Evolutionary conservation across 1,140 invertebrate genomes (phyloP), one percentile per base, ranked within the genome.

Genomic region (Heliconius hermathena): DNA sequence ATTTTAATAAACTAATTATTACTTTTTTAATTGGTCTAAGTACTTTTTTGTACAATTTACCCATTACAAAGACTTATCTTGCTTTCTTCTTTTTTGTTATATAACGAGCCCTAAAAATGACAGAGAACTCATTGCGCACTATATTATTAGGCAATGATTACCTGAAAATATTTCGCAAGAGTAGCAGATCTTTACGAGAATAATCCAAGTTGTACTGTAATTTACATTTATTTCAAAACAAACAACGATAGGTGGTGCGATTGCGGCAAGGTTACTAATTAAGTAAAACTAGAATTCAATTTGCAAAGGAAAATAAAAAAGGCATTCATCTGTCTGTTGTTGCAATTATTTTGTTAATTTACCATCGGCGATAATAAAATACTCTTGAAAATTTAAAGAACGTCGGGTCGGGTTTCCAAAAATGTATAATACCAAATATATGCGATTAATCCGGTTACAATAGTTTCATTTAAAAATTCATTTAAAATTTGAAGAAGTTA

Each of bases 111-210:
- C 49, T 20, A 66, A 66, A 66, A 26, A 9, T 29, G 13, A 16
- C 22, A 26, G 29, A 66, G 13, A 2, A 66, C 2, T 41, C 11
- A 33, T 46, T 70, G 36, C 6, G 74, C 9, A 70, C 41, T 33
- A 54, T 49, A 46, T 76, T 49, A 46, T 76, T 70, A 76, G 57
- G 60, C 11, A 76, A 70, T 76, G 57, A 70, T 71, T 76, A 49
- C 46, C 74, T 46, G 46, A 66, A 76, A 70, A n/a, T 76, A 29
- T 76, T 76, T 76, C 38, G 74, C 16, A 75, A 75, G 5, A 52
- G 54, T 1, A 38, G 74, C 36, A 66, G 33, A 66, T 75, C 52
- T 75, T 75, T 60, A 75, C 57, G 33, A 76, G 66, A 76, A 76
- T 46, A 76, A 70, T 49, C 38, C 57, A 71, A 76, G 70, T 76